phyloP scores from a whole-genome alignment of 2,113 vertebrate species.

The Platichthys flesus region DNA sequence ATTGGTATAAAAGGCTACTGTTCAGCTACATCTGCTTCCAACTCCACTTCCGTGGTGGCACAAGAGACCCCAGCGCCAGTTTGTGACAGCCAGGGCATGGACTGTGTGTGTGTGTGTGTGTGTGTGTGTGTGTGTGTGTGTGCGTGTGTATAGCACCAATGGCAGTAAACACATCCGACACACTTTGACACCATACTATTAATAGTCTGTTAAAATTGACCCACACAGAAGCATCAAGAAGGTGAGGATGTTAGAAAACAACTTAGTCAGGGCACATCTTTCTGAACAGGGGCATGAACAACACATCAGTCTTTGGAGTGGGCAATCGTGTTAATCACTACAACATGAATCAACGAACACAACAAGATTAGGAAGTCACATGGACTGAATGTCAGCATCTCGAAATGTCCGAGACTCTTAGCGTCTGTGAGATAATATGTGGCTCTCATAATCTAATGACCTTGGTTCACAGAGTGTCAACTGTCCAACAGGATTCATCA shows the following conservation, averaged over 20 bases:
- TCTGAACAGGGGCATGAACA: constrained; percentile 3
- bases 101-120: constrained; percentile 13
- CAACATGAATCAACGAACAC: constrained; percentile 11
- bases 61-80: constrained; percentile 69
- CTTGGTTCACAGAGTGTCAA: constrained; percentile 24
- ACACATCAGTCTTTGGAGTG: constrained; percentile 28
- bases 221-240: constrained; percentile 48
- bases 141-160: constrained; percentile 5
- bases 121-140: constrained; percentile 9
- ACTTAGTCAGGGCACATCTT: constrained; percentile 1
- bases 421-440: constrained; percentile 21
- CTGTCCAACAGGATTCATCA: constrained; percentile 7
- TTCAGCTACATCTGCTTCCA: constrained; percentile 69
- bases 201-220: constrained; percentile 45
- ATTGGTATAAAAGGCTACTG: constrained; percentile 71
- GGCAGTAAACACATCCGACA: constrained; percentile 39
- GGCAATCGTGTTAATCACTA: constrained; percentile 31
- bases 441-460: background rate
- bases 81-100: constrained; percentile 69
- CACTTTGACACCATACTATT: constrained; percentile 55
- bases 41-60: constrained; percentile 74
- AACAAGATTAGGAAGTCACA: constrained; percentile 38
- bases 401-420: constrained; percentile 23
- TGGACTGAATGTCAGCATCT: constrained; percentile 25
- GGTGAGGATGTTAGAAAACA: constrained; percentile 47